Percentiles rank a stretch among this genome's conserved stretches.
Evolutionary conservation across 92 coral and sea anemone genomes (phyloP).

Genomic region (Porites evermanni): DNA sequence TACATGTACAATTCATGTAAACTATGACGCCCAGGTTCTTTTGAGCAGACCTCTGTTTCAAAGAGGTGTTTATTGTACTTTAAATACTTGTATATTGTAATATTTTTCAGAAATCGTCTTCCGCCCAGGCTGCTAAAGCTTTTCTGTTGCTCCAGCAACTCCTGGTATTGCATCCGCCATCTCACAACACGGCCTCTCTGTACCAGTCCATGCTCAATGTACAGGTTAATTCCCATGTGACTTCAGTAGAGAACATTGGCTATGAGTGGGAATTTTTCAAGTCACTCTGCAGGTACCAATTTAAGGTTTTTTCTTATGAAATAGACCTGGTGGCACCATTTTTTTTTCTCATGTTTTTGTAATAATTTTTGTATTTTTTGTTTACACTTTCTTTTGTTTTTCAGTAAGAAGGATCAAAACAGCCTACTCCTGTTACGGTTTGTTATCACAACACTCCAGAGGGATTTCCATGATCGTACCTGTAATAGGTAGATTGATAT

Average conservation of each 20-base stretch:
- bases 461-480: slow-evolving; percentile 54
- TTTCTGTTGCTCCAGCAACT: slow-evolving; percentile 67
- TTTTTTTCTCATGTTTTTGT: background rate
- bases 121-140: slow-evolving; percentile 60
- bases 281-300: slow-evolving; percentile 30
- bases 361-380: no score
- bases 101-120: slow-evolving; percentile 67
- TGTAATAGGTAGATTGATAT: background rate
- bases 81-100: no score
- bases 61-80: background rate
- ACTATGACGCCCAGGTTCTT: background rate
- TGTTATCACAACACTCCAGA: slow-evolving; percentile 65
- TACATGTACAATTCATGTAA: background rate
- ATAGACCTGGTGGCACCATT: background rate
- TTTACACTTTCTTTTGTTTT: background rate
- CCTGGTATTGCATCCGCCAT: slow-evolving; percentile 69
- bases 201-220: slow-evolving; percentile 66
- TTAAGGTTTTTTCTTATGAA: background rate
- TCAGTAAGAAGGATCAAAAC: slow-evolving; percentile 58
- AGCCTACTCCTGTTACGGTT: slow-evolving; percentile 73
- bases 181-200: slow-evolving; percentile 42
- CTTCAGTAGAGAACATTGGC: slow-evolving; percentile 13
- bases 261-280: slow-evolving; percentile 68
- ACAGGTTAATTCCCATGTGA: slow-evolving; percentile 5
- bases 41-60: no score